A percentile compares a stretch with the other conserved stretches of the same genome.
Conservation (phyloP, 2,797 vertebrate genomes). For the Paguma larvata region DNA sequence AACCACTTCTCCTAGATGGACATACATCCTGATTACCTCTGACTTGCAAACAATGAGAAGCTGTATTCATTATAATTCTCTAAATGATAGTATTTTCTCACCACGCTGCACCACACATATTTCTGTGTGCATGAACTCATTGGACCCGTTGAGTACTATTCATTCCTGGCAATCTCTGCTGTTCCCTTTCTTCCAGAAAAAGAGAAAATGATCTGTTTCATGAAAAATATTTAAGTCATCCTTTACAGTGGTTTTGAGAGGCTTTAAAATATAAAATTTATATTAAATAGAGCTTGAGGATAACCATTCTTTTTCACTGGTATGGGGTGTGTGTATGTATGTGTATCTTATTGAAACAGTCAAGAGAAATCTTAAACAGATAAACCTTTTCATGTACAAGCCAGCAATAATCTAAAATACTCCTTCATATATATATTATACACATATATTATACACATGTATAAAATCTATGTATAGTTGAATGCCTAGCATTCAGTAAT, state of each 20-base stretch:
- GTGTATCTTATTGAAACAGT: background rate
- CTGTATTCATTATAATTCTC: background rate
- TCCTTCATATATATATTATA: background rate
- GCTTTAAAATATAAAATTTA: conserved; percentile 12
- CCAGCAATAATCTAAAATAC: background rate
- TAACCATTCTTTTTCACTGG: background rate
- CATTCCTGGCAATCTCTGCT: background rate
- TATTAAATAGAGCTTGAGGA: background rate
- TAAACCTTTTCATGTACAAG: background rate
- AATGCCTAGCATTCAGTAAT: background rate
- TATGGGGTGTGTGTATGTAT: background rate
- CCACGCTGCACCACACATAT: too few relatives aligned
- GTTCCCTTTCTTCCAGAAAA: background rate
- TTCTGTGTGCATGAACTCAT: background rate
- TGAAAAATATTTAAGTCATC: background rate
- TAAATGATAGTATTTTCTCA: background rate
- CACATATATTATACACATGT: background rate
- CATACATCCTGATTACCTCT: background rate
- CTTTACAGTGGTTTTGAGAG: background rate
- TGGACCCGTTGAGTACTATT: background rate
- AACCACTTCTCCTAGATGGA: background rate
- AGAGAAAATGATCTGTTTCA: background rate
- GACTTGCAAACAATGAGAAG: background rate
- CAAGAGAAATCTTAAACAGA: conserved; percentile 22
- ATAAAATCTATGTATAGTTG: background rate